phyloP scores from a whole-genome alignment of 1,140 invertebrate genomes.

The Rhagoletis zephyria region DNA sequence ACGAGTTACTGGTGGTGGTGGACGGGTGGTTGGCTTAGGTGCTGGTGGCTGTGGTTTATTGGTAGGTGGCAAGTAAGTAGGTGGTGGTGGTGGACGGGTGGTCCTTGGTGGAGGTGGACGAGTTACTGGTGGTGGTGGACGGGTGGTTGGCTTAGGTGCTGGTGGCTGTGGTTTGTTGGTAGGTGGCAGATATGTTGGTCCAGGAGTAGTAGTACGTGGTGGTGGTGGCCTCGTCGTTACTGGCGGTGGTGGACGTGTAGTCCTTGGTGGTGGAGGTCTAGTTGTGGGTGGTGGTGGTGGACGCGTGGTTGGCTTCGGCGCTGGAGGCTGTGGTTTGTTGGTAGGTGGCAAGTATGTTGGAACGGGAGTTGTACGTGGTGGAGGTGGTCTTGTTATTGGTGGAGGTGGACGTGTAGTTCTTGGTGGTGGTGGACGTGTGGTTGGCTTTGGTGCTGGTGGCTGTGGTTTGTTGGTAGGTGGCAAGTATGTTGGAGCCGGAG shows the following conservation, averaged over 20 bases:
- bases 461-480: conserved; percentile 52
- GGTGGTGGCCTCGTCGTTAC: no score
- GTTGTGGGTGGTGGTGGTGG: conserved; percentile 56
- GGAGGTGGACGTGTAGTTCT: conserved; percentile 59
- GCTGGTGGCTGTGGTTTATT: no score
- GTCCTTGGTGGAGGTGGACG: no score
- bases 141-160: no score
- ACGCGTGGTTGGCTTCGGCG: conserved; percentile 41
- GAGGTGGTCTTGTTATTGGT: conserved; percentile 58
- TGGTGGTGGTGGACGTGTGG: conserved; percentile 60
- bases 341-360: conserved; percentile 59
- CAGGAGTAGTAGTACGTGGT: no score
- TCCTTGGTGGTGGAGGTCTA: conserved; percentile 61
- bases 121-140: no score
- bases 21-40: no score
- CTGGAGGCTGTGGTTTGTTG: conserved; percentile 52
- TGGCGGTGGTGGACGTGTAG: conserved; percentile 54
- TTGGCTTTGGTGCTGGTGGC: conserved; percentile 57
- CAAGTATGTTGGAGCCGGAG: conserved; percentile 49
- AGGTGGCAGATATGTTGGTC: no score
- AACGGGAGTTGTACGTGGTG: conserved; percentile 63
- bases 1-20: no score
- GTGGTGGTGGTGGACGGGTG: no score
- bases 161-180: no score
- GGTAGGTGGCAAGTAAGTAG: no score